Evolutionary conservation across 2,888 invertebrate genomes (phyloP), one percentile per base, ranked within the genome.

Genomic region (Morpho helenor): DNA sequence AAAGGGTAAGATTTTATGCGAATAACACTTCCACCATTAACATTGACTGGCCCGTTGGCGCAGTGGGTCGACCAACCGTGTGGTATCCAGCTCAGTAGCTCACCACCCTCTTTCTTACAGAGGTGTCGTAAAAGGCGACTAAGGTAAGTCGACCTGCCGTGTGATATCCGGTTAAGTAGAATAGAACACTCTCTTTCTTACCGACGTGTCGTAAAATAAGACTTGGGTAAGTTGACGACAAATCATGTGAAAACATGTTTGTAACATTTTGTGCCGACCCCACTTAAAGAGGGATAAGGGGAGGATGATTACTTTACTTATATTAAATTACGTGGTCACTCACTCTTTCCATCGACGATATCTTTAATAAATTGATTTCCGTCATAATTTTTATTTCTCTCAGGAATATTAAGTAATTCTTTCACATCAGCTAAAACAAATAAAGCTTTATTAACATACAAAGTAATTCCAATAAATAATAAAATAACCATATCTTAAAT

Each of bases 341-440:
- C 70, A 86, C 85, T 70, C 62, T 79, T 56, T 52, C 74, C 78
- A 69, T 72, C 50, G 61, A 70, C 40, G 61, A 83, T 61, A 61
- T 66, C 69, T 55, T 73, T 68, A 58, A 84, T 16, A 61, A 71
- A 82, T 39, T 69, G 46, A 57, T 72, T 70, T 2, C 84, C 84
- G 66, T 83, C 72, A 9, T 58, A 66, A 10, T 59, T 63, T 7
- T 67, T 60, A 66, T 66, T 49, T 54, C 66, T 55, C 46, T 63
- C 64, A 68, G 70, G 58, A 65, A 66, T 49, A 46, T 58, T 57
- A 10, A n/a, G 60, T 7, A 51, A 60, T 8, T 52, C 39, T 9
- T 43, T 45, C 7, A 40, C 9, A 22, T 39, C 42, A 9, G 52
- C 60, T 55, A 60, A 62, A 62, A 59, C 56, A 42, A 52, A 31